Percentiles rank a stretch among this genome's conserved stretches.
Evolutionary conservation across 2,113 vertebrate species (phyloP).

Genomic region (Poeciliopsis occidentalis): DNA sequence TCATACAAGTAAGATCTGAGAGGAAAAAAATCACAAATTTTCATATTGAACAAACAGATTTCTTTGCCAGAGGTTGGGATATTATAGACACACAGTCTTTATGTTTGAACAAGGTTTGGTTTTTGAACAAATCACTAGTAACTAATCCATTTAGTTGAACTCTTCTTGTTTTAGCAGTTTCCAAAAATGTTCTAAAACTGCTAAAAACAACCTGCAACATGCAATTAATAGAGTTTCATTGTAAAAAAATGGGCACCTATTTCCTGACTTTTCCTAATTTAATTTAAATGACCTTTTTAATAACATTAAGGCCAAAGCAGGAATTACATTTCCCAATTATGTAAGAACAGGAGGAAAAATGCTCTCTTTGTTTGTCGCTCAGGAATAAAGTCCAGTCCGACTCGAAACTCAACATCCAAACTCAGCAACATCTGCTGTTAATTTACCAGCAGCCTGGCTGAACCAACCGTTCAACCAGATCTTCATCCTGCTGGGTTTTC

Average conservation of each 20-base stretch:
- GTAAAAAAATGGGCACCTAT: background rate
- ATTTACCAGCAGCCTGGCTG: conserved; percentile 41
- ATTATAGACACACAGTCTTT: background rate
- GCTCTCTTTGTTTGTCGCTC: background rate
- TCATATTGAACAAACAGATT: no score
- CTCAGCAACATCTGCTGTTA: conserved; percentile 56
- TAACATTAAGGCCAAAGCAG: background rate
- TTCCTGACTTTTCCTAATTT: background rate
- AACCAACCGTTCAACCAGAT: background rate
- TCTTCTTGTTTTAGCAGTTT: background rate
- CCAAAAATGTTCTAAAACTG: background rate
- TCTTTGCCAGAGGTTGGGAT: background rate
- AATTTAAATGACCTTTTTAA: background rate
- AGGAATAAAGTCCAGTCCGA: background rate
- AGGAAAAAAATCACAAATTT: no score
- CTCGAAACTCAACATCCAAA: conserved; percentile 8
- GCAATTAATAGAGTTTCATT: background rate
- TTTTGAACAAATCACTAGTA: background rate
- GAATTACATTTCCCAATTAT: background rate
- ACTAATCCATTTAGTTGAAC: background rate
- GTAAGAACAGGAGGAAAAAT: background rate
- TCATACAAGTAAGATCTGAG: no score
- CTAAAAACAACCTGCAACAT: background rate
- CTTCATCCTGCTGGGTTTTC: conserved; percentile 14
- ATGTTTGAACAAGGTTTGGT: background rate